Base-by-base conservation (phyloP, 1,140 invertebrate species). In the Hylyphantes graminicola region DNA sequence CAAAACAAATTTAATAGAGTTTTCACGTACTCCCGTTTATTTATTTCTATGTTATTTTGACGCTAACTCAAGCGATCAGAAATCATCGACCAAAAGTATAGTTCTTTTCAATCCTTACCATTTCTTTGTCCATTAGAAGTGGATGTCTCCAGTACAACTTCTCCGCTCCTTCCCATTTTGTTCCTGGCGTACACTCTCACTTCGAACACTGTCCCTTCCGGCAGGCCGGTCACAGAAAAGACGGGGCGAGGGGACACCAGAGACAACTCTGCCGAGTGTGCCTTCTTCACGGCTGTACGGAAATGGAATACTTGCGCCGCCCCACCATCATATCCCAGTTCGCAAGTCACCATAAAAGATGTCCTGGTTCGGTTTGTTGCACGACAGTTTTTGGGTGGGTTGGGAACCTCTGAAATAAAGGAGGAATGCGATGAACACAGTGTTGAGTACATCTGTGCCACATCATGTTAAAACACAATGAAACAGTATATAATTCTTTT, bases 301-400 rank as follows among this genome's bases (percentile, higher is more conserved):
- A 96, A 90, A 64, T 95, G 90, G 89, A 96, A 96, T 88, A 93
- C 93, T 89, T 96, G 95, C 15, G 93, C 92, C 19, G 95, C 91
- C 8, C 95, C 95, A 13, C 95, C 95, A 87, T 95, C 94, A 87
- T 93, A 93, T 21, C 95, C 94, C 0, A 94, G 92, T 64, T 92
- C 90, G 89, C 95, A 96, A 74, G 92, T 92, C 67, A 96, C 93
- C 88, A 93, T 92, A 64, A 96, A 91, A 88, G 86, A 88, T 10
- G 73, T 87, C 21, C 85, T 81, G n/a, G 88, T 89, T 54, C 87
- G 85, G 79, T 89, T 88, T 11, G 86, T 85, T 12, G 88, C 61
- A 7, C 67, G 72, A 74, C 88, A 88, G n/a, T 86, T 86, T 57
- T 87, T 85, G n/a, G 88, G 85, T 8, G 88, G 87, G 51, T 88